These are phyloP conservation scores for Apodemia duryi DNA, from an alignment of 2,888 invertebrate species.

Conservation along the genomic window DNA sequence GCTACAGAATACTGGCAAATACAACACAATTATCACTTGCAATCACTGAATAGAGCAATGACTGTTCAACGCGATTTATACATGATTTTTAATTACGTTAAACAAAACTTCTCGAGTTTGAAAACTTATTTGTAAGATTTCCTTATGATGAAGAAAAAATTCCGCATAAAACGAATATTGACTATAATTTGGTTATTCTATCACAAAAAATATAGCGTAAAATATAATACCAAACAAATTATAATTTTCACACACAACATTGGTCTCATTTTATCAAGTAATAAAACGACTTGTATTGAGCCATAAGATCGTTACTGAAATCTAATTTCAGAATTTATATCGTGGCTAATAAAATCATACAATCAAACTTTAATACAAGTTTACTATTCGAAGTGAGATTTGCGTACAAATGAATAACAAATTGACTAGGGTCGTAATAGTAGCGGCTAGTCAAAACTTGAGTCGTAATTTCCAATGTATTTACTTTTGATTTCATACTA, in stretches of 20 bases:
- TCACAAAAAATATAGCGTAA: conserved; percentile 6
- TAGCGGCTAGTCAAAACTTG: no score
- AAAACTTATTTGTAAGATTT: no score
- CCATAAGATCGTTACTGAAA: not conserved
- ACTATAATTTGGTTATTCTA: no score
- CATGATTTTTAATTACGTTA: not conserved
- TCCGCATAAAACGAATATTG: not conserved
- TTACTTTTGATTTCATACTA: not conserved
- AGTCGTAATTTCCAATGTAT: not conserved
- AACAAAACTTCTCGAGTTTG: not conserved
- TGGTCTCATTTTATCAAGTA: not conserved
- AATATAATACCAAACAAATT: conserved; percentile 21
- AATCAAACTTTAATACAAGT: not conserved
- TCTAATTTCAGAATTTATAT: conserved; percentile 1
- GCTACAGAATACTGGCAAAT: not conserved
- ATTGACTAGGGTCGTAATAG: no score
- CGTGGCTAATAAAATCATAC: not conserved
- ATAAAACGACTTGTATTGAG: not conserved
- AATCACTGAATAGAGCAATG: not conserved
- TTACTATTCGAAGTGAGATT: not conserved
- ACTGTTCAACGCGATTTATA: not conserved
- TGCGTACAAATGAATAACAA: no score
- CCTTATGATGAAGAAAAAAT: no score
- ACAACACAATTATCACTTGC: not conserved
- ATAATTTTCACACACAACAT: conserved; percentile 9